Evolutionary conservation across 2,797 vertebrate species (phyloP), one percentile per base, ranked within the genome.

Genomic region (Danio albolineatus): DNA sequence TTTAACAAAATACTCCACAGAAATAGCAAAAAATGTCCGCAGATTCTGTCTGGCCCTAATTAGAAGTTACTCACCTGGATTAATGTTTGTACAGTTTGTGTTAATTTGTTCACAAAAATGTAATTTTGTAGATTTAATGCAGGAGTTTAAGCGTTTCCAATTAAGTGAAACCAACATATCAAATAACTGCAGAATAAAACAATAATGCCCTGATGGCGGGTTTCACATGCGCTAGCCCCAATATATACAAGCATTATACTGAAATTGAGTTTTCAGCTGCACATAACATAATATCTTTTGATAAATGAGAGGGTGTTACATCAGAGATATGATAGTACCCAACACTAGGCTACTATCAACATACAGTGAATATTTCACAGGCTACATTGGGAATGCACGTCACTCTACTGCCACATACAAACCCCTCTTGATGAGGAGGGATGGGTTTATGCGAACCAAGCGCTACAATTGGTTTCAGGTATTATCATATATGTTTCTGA

Each of bases 401-500:
- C 67, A 72, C 38, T 14, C 57, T 43, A 51, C 69, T 44, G 56
- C 51, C 46, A 48, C 70, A 75, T 10, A 38, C 43, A 54, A 71
- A 59, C 62, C 69, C 65, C 80, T 16, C 60, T 60, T 14, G 44
- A 12, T 46, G 5, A 48, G 39, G 28, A 5, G 43, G 41, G 54
- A 10, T 6, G 81, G 75, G 36, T 7, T 38, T 65, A 5, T 46
- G 6, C 49, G 41, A 44, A 73, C 10, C 13, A 8, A 49, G 7
- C 13, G 48, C 38, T 60, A 4, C 41, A 61, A 41, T 70, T 79
- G 46, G 16, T 62, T 56, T 19, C 19, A 16, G 16, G 43, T 43
- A 64, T 73, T 61, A 14, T 38, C 46, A 73, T 53, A 43, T 17
- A 4, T 4, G 8, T 38, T 38, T 53, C 16, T 80, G 49, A 90